Evolutionary conservation across 2,888 invertebrate species (phyloP).

Genomic region (Corythucha ciliata): DNA sequence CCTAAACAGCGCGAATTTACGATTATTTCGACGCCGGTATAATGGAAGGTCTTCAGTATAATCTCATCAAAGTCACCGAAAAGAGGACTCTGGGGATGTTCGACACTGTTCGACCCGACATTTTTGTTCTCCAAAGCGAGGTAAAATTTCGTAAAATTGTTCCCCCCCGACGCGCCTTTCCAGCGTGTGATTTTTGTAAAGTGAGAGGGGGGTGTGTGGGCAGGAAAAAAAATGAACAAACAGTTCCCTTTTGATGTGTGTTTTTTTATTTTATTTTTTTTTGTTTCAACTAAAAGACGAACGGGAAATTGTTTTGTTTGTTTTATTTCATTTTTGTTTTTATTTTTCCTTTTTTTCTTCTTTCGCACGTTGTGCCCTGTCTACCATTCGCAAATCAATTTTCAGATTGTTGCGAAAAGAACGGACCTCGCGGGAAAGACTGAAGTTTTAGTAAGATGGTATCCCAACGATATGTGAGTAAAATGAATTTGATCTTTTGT

Average conservation of each 20-base stretch:
- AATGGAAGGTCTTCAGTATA: slow-evolving; percentile 85
- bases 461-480: slow-evolving; percentile 78
- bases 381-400: slow-evolving; percentile 21
- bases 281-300: slow-evolving; percentile 15
- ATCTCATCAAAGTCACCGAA: slow-evolving; percentile 53
- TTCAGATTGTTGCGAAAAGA: slow-evolving; percentile 54
- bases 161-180: background rate
- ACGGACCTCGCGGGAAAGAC: slow-evolving; percentile 54
- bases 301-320: slow-evolving; percentile 7
- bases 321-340: slow-evolving; percentile 10
- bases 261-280: slow-evolving; percentile 5
- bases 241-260: background rate
- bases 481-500: background rate
- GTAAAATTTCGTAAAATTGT: slow-evolving; percentile 39
- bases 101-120: slow-evolving; percentile 54
- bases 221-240: background rate
- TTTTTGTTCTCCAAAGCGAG: slow-evolving; percentile 61
- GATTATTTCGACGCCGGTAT: slow-evolving; percentile 88
- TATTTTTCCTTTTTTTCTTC: slow-evolving; percentile 10
- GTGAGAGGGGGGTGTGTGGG: background rate
- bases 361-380: slow-evolving; percentile 8
- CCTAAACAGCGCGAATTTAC: slow-evolving; percentile 86
- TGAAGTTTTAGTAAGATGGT: slow-evolving; percentile 72
- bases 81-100: slow-evolving; percentile 53
- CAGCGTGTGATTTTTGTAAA: background rate